Percentiles rank a stretch among this genome's conserved stretches.
These are phyloP conservation scores for Meriones psammophilus DNA, from an alignment of 2,797 vertebrate species.

Conservation along the genomic window DNA sequence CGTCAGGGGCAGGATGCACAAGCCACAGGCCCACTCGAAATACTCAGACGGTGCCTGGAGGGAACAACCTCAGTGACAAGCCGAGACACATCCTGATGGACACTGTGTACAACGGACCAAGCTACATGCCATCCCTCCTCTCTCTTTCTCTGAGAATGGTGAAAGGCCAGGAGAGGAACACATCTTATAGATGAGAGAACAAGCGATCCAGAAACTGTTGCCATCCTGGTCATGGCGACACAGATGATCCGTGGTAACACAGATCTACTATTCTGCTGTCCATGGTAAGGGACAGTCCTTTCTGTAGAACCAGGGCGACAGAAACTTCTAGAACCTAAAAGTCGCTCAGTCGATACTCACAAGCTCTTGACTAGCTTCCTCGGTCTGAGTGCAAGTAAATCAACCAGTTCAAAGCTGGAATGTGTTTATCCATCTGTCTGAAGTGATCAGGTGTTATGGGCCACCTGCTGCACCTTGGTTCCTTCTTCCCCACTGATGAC, in stretches of 20 bases:
- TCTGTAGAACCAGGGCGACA: neutral
- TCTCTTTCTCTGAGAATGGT: neutral
- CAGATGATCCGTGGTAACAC: neutral
- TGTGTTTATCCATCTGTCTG: neutral
- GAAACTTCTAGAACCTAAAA: neutral
- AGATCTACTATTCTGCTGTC: neutral
- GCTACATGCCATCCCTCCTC: neutral
- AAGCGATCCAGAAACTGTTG: neutral
- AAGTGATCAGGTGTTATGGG: neutral
- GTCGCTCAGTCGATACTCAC: neutral
- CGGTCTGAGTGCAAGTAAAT: neutral
- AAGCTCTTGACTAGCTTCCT: neutral
- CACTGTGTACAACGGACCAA: neutral
- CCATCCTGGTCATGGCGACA: neutral
- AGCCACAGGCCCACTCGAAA: neutral
- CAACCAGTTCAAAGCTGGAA: neutral
- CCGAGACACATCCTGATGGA: neutral
- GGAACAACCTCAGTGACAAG: neutral
- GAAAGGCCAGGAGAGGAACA: neutral
- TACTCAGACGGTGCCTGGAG: neutral
- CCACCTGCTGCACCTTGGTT: fast-evolving
- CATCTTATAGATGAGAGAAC: neutral
- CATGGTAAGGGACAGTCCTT: neutral
- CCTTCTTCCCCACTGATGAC: neutral
- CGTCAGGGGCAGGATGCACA: neutral